Base-by-base conservation (phyloP, 2,113 vertebrate species). In the Channa argus region DNA sequence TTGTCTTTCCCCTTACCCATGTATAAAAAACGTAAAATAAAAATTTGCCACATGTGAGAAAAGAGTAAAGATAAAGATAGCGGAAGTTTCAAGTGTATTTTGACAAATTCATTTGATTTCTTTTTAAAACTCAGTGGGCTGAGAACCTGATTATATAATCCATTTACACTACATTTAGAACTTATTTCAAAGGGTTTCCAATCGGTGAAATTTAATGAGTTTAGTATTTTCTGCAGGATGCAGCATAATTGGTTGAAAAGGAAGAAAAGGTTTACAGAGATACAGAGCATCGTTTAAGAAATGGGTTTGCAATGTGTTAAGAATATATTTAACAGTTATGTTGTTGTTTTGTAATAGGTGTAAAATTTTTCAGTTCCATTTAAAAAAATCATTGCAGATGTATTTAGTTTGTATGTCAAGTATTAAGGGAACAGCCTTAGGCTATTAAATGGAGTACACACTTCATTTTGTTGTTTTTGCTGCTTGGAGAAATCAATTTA, bases 41-140 rank as follows among this genome's bases (percentile, higher is more conserved):
- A 65, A n/a, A 53, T 45, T 9, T 58, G 43, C 24, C 38, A 4
- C 1, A 44, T 59, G 39, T 52, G 12, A 67, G 50, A 5, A 34
- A 47, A 56, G 49, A 53, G 9, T 4, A 13, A 33, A 52, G 6
- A 36, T 44, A 8, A 39, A 69, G 4, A 33, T 0, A 58, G 11
- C n/a, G n/a, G 3, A 55, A 12, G 24, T 55, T 46, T 72, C n/a
- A 54, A 3, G 11, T 44, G 24, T 38, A 1, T 53, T 52, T 1
- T 24, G 9, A 58, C 12, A 39, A 50, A 69, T 34, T 63, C 1
- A 3, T 69, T 58, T 55, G 0, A 67, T 63, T 45, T 74, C 34
- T 62, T 62, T 24, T 70, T 13, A 11, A 33, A 46, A 44, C 41
- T 15, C 50, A 45, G 4, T 12, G n/a, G 41, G 5, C 50, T 43